These are phyloP conservation scores for Cariama cristata DNA, from an alignment of 2,113 vertebrate genomes.

Conservation along the genomic window DNA sequence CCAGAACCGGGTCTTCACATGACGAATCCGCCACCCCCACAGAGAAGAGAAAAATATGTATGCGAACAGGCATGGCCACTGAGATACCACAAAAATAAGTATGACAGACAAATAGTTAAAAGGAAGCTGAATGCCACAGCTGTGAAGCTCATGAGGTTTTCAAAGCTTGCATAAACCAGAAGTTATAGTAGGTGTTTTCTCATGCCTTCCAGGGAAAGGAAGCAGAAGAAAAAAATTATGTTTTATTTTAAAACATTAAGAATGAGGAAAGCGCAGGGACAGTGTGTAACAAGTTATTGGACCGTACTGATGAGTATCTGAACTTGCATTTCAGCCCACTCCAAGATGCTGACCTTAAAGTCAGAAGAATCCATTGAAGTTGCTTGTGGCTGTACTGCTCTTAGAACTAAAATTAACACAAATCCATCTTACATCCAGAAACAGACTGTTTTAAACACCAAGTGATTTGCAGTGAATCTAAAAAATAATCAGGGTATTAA, in stretches of 20 bases:
- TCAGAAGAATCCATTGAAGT: fast-evolving
- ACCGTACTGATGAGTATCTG: background rate
- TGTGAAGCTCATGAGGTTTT: background rate
- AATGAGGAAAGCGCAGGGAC: background rate
- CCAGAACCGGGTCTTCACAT: background rate
- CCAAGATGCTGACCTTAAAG: background rate
- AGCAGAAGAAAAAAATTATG: background rate
- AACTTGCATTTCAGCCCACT: background rate
- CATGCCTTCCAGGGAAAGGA: background rate
- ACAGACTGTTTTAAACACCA: background rate
- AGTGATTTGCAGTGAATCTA: background rate
- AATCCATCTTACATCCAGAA: background rate
- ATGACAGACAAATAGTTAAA: background rate
- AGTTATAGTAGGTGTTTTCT: background rate
- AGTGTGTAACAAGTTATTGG: background rate
- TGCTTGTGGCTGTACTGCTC: background rate
- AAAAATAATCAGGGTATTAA: background rate
- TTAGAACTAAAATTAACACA: background rate
- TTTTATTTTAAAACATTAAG: background rate
- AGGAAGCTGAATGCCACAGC: background rate
- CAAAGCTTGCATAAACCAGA: background rate
- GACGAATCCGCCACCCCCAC: background rate
- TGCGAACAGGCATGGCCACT: background rate
- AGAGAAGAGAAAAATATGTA: background rate
- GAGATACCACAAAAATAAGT: background rate